A percentile compares a stretch with the other conserved stretches of the same genome.
phyloP scores from a whole-genome alignment of 1,140 invertebrate genomes.

The Pseudomyrmex dendroicus region DNA sequence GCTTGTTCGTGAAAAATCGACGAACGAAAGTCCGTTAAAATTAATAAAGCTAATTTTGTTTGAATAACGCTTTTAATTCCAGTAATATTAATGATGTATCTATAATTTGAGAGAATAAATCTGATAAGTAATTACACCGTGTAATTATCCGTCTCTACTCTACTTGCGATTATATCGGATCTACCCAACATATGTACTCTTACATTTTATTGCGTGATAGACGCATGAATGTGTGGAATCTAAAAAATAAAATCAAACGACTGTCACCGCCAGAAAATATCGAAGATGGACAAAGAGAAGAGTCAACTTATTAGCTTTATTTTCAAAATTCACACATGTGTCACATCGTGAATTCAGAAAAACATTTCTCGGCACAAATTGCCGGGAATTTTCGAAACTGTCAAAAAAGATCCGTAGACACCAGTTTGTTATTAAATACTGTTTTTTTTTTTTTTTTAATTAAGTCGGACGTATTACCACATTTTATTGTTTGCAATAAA shows the following conservation, averaged over 20 bases:
- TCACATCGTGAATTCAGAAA: background rate
- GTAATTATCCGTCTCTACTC: conserved; percentile 47
- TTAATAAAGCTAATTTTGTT: conserved; percentile 50
- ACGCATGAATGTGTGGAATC: conserved; percentile 19
- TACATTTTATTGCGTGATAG: conserved; percentile 38
- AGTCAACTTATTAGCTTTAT: conserved; percentile 9
- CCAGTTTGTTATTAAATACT: background rate
- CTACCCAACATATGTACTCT: background rate
- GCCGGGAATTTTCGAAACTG: background rate
- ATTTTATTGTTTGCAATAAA: background rate
- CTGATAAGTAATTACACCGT: conserved; percentile 40
- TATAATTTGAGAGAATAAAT: conserved; percentile 24
- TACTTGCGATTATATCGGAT: conserved; percentile 41
- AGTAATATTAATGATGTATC: conserved; percentile 18
- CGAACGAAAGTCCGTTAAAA: conserved; percentile 17
- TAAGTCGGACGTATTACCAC: background rate
- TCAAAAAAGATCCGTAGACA: background rate
- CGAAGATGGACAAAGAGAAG: background rate
- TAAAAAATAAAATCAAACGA: conserved; percentile 26
- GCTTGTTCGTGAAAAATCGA: background rate
- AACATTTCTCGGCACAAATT: too few species aligned
- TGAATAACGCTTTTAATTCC: conserved; percentile 32
- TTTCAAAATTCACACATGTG: conserved; percentile 12
- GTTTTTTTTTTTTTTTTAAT: background rate
- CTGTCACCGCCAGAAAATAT: conserved; percentile 38